phyloP scores from a whole-genome alignment of 2,113 vertebrate genomes.

The Ceyx margarethae region DNA sequence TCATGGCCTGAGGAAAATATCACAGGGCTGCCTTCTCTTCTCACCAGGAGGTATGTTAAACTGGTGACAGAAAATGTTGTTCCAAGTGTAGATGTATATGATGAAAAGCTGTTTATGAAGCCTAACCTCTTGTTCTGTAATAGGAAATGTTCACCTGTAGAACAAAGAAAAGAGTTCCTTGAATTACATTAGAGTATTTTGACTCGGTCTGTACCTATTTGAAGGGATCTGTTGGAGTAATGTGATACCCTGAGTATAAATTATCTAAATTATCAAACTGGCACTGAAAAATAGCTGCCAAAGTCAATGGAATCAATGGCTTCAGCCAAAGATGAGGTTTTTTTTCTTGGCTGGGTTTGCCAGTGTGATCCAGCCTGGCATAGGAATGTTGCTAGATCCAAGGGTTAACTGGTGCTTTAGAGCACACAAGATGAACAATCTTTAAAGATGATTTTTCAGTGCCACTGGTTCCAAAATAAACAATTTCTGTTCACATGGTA shows the following conservation, averaged over 20 bases:
- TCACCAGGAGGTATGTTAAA: slow-evolving; percentile 62
- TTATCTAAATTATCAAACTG: not conserved
- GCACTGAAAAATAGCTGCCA: not conserved
- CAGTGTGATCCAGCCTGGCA: not conserved
- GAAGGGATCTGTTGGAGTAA: not conserved
- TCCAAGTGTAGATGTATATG: not conserved
- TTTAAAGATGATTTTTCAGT: not conserved
- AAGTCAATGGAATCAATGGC: not conserved
- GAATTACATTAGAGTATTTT: not conserved
- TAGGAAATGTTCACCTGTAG: not conserved
- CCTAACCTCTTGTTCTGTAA: not conserved
- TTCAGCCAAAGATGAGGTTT: not conserved
- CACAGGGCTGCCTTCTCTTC: slow-evolving; percentile 63
- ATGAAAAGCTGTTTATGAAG: slow-evolving; percentile 6
- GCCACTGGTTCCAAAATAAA: not conserved
- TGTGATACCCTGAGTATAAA: not conserved
- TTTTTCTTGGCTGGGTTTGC: not conserved
- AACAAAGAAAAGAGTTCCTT: not conserved
- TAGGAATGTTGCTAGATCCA: not conserved
- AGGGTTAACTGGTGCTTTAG: not conserved
- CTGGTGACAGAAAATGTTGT: slow-evolving; percentile 9
- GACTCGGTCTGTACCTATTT: not conserved
- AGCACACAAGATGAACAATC: not conserved
- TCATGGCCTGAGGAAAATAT: slow-evolving; percentile 60
- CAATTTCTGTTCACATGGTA: not conserved